Evolutionary conservation across 2,797 vertebrate species (phyloP).

Genomic region (Diceros bicornis): DNA sequence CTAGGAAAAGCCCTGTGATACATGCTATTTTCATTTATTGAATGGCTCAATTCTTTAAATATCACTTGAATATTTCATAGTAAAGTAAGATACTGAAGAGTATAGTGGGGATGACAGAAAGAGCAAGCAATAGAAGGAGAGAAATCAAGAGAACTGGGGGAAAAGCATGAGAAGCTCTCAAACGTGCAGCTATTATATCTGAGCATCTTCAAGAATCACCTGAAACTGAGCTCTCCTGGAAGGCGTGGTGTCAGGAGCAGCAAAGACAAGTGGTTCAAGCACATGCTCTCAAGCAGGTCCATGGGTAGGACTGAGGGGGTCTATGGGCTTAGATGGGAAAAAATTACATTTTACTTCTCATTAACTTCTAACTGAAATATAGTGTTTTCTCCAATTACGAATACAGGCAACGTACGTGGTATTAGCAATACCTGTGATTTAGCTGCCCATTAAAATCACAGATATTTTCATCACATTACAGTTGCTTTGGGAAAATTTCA

Average conservation of each 20-base stretch:
- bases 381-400: background rate
- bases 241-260: background rate
- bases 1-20: background rate
- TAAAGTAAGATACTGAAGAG: background rate
- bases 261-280: background rate
- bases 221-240: background rate
- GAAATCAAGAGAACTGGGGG: background rate
- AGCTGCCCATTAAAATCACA: background rate
- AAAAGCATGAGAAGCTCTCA: background rate
- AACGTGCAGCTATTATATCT: background rate
- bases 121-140: background rate
- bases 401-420: background rate
- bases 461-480: background rate
- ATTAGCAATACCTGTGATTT: background rate
- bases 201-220: background rate
- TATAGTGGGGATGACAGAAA: background rate
- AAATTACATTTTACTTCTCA: background rate
- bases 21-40: background rate
- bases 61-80: background rate
- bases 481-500: background rate
- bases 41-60: background rate
- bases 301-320: too few species aligned
- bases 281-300: too few species aligned
- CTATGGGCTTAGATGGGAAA: background rate
- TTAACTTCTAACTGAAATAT: background rate